Evolutionary conservation across 2,113 vertebrate genomes (phyloP), one percentile per base, ranked within the genome.

Genomic region (Gallinago undulata): DNA sequence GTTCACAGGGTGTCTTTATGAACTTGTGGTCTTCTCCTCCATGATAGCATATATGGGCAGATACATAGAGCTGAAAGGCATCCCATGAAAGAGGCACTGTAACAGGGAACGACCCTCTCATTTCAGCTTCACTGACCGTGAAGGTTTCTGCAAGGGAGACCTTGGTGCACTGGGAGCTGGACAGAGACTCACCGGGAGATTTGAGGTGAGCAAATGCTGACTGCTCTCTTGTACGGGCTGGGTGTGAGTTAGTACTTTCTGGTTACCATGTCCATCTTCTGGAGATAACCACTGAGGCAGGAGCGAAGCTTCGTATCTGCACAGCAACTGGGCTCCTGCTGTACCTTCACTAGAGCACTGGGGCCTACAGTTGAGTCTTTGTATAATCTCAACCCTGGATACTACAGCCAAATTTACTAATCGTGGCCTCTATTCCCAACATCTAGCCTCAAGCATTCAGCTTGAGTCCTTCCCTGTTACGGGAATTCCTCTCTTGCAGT

Each of bases 181-280:
- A n/a, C 48, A 72, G 62, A 64, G 39, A 53, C 28, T 79, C 24
- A 19, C 23, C 37, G 39, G 39, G 39, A 39, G 27, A 27, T 75
- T 30, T 75, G 84, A 68, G 64, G 56, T 25, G 31, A 24, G 56
- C 50, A 79, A 53, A 51, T 57, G 33, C 17, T 78, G 43, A 75
- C 39, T 0, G 3, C 48, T 89, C 1, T 66, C 13, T 87, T 78
- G 43, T 51, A 1, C 7, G 27, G 10, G 13, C 27, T 64, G 41
- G 11, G 13, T 41, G 57, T 70, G 53, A 23, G 45, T 74, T 68
- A 37, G 31, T 41, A 41, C 37, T 70, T 73, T 63, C 45, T 87
- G 47, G 37, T 68, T 70, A 33, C 15, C 0, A 0, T 6, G 13
- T 79, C 7, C 55, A 41, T 53, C 33, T 31, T 62, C 66, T 89